These are phyloP conservation scores for Danio kyathit DNA, from an alignment of 2,797 vertebrate species.

Conservation along the genomic window DNA sequence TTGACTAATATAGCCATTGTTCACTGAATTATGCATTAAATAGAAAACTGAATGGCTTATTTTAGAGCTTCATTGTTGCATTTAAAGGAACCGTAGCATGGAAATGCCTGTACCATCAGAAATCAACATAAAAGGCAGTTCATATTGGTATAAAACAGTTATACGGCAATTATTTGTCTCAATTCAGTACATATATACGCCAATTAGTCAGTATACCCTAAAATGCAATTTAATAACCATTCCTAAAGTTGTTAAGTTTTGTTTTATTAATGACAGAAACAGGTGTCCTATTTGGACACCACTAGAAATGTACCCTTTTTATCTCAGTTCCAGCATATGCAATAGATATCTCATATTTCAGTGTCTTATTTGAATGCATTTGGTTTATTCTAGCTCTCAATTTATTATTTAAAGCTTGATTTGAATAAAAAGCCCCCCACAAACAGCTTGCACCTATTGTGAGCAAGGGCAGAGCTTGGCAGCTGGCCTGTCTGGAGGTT, in stretches of 20 bases:
- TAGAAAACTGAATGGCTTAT: no score
- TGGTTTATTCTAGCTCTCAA: slow-evolving; percentile 48
- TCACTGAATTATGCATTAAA: no score
- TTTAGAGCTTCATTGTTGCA: no score
- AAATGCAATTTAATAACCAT: background rate
- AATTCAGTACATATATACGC: background rate
- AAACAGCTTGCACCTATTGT: slow-evolving; percentile 46
- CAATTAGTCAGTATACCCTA: background rate
- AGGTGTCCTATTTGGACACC: slow-evolving; percentile 60
- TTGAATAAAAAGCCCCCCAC: slow-evolving; percentile 33
- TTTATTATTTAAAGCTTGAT: slow-evolving; percentile 47
- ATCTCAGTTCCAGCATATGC: slow-evolving; percentile 37
- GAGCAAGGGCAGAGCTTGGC: slow-evolving; percentile 61
- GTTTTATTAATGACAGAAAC: background rate
- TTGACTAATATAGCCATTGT: no score
- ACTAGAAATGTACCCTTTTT: slow-evolving; percentile 65
- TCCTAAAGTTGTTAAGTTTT: background rate
- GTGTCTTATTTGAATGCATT: slow-evolving; percentile 36
- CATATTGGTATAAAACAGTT: background rate
- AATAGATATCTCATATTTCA: slow-evolving; percentile 22
- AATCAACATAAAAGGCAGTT: background rate
- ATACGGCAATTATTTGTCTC: background rate
- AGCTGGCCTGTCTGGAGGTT: slow-evolving; percentile 53
- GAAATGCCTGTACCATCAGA: no score
- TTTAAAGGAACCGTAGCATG: no score